phyloP scores from a whole-genome alignment of 2,113 vertebrate genomes.

The Amphiprion ocellaris region DNA sequence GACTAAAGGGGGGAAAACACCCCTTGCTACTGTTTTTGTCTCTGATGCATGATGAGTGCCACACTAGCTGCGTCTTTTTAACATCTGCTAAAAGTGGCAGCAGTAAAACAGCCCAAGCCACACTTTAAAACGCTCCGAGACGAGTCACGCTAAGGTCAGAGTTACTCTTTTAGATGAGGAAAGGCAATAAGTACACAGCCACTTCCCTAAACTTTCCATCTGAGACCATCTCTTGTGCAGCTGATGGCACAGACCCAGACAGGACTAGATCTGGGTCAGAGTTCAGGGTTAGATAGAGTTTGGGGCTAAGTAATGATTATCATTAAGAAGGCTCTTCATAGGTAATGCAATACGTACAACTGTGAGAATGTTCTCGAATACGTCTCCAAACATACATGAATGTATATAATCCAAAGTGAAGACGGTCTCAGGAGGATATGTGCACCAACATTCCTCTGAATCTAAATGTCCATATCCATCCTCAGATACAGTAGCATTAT shows the following conservation, averaged over 20 bases:
- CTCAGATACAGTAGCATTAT: constrained; percentile 32
- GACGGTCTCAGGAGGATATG: constrained; percentile 22
- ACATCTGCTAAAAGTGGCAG: neutral
- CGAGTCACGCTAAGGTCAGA: neutral
- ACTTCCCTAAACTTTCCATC: neutral
- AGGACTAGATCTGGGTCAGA: neutral
- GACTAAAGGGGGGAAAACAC: too few relatives aligned
- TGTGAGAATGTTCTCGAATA: neutral
- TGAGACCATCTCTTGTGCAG: too few relatives aligned
- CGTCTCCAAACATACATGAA: constrained; percentile 14
- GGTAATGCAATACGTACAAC: neutral
- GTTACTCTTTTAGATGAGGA: too few relatives aligned
- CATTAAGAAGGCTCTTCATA: constrained; percentile 22
- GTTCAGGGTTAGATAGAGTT: constrained; percentile 24
- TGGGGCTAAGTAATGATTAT: constrained; percentile 30
- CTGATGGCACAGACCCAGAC: neutral
- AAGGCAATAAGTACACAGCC: neutral
- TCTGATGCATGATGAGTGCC: too few relatives aligned
- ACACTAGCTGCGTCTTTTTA: too few relatives aligned
- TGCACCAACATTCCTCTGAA: constrained; percentile 40
- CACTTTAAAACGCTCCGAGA: neutral
- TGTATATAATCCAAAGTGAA: constrained; percentile 2
- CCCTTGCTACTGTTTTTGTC: too few relatives aligned
- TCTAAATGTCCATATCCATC: constrained; percentile 56
- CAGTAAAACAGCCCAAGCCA: neutral